phyloP scores from a whole-genome alignment of 2,797 vertebrate species.

The Fundulus diaphanus region DNA sequence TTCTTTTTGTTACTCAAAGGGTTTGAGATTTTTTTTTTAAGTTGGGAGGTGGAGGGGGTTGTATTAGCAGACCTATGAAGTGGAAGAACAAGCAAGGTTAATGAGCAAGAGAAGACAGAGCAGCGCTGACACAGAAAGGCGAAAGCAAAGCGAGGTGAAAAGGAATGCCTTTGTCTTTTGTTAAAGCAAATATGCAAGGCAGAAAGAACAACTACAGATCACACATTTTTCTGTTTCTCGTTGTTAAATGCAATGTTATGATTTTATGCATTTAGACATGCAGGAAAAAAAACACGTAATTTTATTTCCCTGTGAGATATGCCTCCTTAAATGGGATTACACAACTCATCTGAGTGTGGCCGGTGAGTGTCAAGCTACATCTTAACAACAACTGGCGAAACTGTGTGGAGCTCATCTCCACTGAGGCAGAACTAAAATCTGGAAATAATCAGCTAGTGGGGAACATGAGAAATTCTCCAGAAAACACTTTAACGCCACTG shows the following conservation, averaged over 20 bases:
- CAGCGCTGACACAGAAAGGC: constrained; percentile 77
- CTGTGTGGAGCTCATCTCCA: constrained; percentile 89
- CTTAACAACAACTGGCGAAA: constrained; percentile 89
- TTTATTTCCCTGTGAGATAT: constrained; percentile 45
- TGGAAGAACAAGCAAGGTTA: constrained; percentile 86
- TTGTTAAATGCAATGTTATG: constrained; percentile 8
- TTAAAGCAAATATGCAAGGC: constrained; percentile 50
- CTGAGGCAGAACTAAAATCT: constrained; percentile 97
- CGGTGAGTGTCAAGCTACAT: constrained; percentile 81
- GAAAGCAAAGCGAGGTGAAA: constrained; percentile 62
- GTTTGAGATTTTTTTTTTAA: constrained; percentile 64
- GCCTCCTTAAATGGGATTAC: constrained; percentile 71
- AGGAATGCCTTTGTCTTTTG: constrained; percentile 63
- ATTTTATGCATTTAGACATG: constrained; percentile 17
- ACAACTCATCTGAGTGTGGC: constrained; percentile 72
- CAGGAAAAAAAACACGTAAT: constrained; percentile 30
- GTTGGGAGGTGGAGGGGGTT: constrained; percentile 44
- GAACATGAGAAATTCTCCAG: constrained; percentile 94
- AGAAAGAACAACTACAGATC: constrained; percentile 2
- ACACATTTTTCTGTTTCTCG: not conserved
- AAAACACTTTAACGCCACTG: constrained; percentile 96
- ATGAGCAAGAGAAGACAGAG: constrained; percentile 82
- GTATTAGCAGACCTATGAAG: constrained; percentile 80
- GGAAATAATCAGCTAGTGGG: constrained; percentile 97
- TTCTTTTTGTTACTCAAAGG: constrained; percentile 62